Percentiles rank a stretch among this genome's conserved stretches.
These are phyloP conservation scores for Cydia strobilella DNA, from an alignment of 1,140 invertebrate species.

Conservation along the genomic window DNA sequence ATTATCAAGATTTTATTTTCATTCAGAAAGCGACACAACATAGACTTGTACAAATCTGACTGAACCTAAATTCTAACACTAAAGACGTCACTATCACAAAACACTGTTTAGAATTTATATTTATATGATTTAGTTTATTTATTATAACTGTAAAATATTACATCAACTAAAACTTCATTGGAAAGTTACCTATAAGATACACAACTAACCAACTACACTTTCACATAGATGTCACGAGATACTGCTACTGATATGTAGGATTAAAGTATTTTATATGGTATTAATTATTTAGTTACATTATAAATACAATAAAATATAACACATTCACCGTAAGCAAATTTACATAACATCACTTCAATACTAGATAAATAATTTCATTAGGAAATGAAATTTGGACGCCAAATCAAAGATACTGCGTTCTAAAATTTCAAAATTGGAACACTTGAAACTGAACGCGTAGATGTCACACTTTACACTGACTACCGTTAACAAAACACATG, in stretches of 20 bases:
- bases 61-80: no score
- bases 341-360: not conserved
- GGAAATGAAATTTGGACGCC: not conserved
- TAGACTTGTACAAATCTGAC: no score
- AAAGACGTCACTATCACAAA: no score
- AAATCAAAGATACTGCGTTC: conserved; percentile 8
- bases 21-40: no score
- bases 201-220: not conserved
- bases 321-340: conserved; percentile 1
- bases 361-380: not conserved
- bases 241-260: not conserved
- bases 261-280: conserved; percentile 10
- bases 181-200: not conserved
- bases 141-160: no score
- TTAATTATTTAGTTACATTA: conserved; percentile 25
- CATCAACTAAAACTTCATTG: not conserved
- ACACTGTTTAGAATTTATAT: no score
- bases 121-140: no score
- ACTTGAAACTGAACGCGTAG: conserved; percentile 34
- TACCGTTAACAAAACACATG: conserved; percentile 41
- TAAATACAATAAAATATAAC: conserved; percentile 26
- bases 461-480: conserved; percentile 39
- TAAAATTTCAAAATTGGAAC: conserved; percentile 33
- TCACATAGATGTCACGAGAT: not conserved
- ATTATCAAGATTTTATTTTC: not conserved